Base-by-base conservation (phyloP, 1,140 invertebrate species). In the Pollicipes pollicipes region DNA sequence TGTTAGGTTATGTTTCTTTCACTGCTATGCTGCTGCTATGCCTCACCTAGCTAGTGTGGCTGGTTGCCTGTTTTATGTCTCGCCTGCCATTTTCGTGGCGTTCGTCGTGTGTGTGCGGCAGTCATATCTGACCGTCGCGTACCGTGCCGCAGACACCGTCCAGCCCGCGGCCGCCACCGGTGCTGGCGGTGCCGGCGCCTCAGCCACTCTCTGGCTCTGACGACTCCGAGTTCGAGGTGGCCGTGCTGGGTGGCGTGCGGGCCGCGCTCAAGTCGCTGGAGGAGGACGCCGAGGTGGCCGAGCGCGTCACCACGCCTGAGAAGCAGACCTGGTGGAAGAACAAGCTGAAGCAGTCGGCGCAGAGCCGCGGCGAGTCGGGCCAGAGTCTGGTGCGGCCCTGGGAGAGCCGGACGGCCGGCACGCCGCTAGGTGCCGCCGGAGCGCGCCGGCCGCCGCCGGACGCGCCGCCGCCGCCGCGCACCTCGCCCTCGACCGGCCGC, bases 271-370 rank as follows among this genome's bases (percentile, higher is more conserved):
- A 68, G 27, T 30, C 63, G 37, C n/a, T 68, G 68, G 35, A 68
- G 29, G 32, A 66, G 8, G 17, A 66, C 64, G 63, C 69, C 70
- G 69, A 28, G 28, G 35, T 32, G 29, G 31, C 72, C 16, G 21
- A 63, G 66, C 3, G 31, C n/a, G 8, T 71, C 72, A 35, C 45
- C 70, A 29, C 69, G 70, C 28, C 72, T 45, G 30, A 29, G 70
- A 28, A 72, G 69, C 32, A 29, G 71, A 64, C 35, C 67, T 32
- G 67, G 30, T 31, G 35, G 30, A 37, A 37, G 17, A 37, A 68
- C 30, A 37, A 68, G 35, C 30, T 68, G 30, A 64, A 70, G 58
- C 31, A 70, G 4, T 32, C 32, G 70, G 32, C 24, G 70, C 2
- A 10, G 10, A 29, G 35, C 64, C 10, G 69, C 28, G 24, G 8